Base-by-base conservation (phyloP, 2,113 vertebrate genomes). In the Picathartes gymnocephalus region DNA sequence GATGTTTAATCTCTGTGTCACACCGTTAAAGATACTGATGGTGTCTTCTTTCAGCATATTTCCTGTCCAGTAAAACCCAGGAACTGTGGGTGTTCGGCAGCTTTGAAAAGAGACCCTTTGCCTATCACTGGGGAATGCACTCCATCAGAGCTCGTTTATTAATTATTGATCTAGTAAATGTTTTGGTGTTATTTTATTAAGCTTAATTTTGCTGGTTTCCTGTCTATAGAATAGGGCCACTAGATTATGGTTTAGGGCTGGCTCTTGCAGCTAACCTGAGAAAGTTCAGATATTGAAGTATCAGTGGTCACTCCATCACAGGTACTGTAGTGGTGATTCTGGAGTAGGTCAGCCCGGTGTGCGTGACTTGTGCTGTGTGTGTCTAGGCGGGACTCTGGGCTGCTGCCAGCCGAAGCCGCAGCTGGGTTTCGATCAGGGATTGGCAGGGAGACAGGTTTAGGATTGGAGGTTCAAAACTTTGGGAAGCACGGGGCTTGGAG, bases 221-320 rank as follows among this genome's bases (percentile, higher is more conserved):
- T 82, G 17, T 24, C 33, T 27, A 2, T n/a, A 23, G 54, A 27
- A 82, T 74, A 74, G 20, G 17, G 16, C 17, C 5, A 2, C 17
- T 74, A 20, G 56, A 11, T 88, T 13, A 24, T 15, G 3, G 20
- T 40, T 81, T 44, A 54, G 40, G 10, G 27, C 39, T 70, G 70
- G 13, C 65, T 25, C 30, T 64, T 45, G 10, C 23, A 28, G 33
- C 30, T 37, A 42, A 45, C 50, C 21, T 10, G 45, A 10, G 51
- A 6, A n/a, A n/a, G 15, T n/a, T 77, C 14, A 40, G 44, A 2
- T 54, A 4, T 0, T 0, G 2, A 12, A 30, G 12, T 16, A 13
- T 13, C 11, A 6, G 78, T 30, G 35, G 25, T 62, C 9, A 4
- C 9, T 73, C 22, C 9, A 3, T n/a, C 42, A 24, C 42, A 33